phyloP scores from a whole-genome alignment of 2,113 vertebrate genomes.

The Podarcis muralis region DNA sequence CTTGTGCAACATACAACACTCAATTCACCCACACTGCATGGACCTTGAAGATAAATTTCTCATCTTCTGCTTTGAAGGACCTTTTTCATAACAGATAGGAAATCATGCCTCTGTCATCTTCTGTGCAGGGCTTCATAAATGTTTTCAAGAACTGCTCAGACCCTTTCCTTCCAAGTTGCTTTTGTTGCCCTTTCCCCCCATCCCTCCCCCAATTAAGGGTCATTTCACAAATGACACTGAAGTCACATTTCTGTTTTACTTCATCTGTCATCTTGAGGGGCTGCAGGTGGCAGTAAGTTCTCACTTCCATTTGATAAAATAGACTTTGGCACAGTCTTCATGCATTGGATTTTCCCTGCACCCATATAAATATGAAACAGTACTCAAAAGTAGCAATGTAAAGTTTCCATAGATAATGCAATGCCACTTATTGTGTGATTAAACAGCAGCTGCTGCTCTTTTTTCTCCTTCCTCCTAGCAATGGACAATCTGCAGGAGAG shows the following conservation, averaged over 20 bases:
- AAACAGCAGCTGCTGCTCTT: slow-evolving; percentile 9
- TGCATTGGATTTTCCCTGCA: neutral
- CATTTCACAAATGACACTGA: neutral
- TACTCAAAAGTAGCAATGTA: neutral
- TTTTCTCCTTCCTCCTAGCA: slow-evolving; percentile 76
- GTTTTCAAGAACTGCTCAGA: neutral
- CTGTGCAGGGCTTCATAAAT: neutral
- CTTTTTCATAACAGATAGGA: neutral
- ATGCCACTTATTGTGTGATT: neutral
- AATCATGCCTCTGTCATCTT: fast-evolving
- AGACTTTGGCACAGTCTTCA: neutral
- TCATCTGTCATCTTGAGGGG: neutral
- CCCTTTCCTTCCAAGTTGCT: neutral
- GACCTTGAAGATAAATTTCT: neutral
- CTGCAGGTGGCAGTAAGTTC: neutral
- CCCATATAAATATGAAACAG: neutral
- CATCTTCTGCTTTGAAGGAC: neutral
- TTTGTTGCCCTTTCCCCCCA: neutral
- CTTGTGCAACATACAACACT: slow-evolving; percentile 20
- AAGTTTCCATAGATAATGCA: neutral
- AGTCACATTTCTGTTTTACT: neutral
- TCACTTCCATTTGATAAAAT: neutral
- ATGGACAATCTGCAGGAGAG: slow-evolving; percentile 95
- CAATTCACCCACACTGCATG: slow-evolving; percentile 43
- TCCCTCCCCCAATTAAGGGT: too few species aligned